These are phyloP conservation scores for Pangasianodon gigas DNA, from an alignment of 2,113 vertebrate species.

Conservation along the genomic window DNA sequence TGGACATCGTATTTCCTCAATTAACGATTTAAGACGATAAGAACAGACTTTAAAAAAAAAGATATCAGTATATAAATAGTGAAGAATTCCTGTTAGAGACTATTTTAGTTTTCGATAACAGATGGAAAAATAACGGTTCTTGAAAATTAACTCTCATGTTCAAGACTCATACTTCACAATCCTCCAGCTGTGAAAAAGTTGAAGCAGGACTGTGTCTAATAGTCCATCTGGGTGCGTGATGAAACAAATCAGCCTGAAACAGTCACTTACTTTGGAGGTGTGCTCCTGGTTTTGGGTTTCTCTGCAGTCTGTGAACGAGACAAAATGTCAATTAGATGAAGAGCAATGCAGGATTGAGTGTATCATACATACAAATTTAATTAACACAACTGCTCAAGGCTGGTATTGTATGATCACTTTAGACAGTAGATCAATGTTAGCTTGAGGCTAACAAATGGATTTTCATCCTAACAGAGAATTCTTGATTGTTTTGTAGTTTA, in stretches of 20 bases:
- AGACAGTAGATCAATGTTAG: slow-evolving; percentile 50
- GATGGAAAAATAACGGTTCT: not conserved
- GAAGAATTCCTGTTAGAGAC: not conserved
- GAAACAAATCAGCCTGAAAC: slow-evolving; percentile 27
- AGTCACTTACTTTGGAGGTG: slow-evolving; percentile 85
- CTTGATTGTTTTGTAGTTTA: slow-evolving; percentile 5
- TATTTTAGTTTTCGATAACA: not conserved
- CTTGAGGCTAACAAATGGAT: slow-evolving; percentile 47
- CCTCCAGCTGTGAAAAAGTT: slow-evolving; percentile 7
- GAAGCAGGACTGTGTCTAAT: not conserved
- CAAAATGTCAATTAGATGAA: slow-evolving; percentile 39
- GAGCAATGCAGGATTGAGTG: not conserved
- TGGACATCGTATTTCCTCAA: not conserved
- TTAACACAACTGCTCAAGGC: not conserved
- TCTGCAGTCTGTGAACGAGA: slow-evolving; percentile 86
- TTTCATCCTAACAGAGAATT: slow-evolving; percentile 36
- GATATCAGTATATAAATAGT: not conserved
- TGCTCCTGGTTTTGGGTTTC: slow-evolving; percentile 88
- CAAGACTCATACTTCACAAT: not conserved
- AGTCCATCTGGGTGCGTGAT: slow-evolving; percentile 7
- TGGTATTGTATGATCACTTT: slow-evolving; percentile 7
- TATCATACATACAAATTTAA: not conserved
- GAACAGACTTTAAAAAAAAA: not conserved
- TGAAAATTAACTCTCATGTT: not conserved
- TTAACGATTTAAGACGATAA: not conserved